Conservation (phyloP, 1,140 invertebrate species). For the Drosophila paulistorum region DNA sequence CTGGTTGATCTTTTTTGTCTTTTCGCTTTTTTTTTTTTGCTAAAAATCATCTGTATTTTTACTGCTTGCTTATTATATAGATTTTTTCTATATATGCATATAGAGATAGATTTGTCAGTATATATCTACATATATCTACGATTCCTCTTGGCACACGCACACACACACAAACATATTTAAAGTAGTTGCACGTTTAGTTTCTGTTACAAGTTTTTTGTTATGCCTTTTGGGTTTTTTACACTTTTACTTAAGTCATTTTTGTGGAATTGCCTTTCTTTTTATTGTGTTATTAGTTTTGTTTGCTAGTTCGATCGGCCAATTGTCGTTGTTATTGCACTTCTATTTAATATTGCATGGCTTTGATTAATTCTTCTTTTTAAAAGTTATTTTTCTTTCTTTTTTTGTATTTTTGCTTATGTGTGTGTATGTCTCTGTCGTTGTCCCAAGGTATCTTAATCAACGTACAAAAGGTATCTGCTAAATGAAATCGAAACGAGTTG, state of each 20-base stretch:
- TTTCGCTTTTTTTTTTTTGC: slow-evolving; percentile 68
- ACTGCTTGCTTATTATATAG: slow-evolving; percentile 73
- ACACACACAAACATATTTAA: slow-evolving; percentile 42
- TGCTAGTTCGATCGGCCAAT: slow-evolving; percentile 3
- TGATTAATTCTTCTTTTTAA: slow-evolving; percentile 59
- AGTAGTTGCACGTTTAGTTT: slow-evolving; percentile 59
- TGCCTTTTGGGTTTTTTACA: slow-evolving; percentile 66
- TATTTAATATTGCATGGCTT: slow-evolving; percentile 34
- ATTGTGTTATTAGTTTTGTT: slow-evolving; percentile 7
- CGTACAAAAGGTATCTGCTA: slow-evolving; percentile 82
- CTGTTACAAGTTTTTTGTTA: slow-evolving; percentile 30
- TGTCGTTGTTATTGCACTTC: slow-evolving; percentile 27
- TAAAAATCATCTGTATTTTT: slow-evolving; percentile 80
- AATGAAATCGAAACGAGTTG: slow-evolving; percentile 83
- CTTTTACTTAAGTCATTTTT: slow-evolving; percentile 75
- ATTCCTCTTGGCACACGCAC: slow-evolving; percentile 51
- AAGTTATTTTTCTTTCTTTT: slow-evolving; percentile 26
- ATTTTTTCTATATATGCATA: slow-evolving; percentile 55
- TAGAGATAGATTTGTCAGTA: slow-evolving; percentile 21
- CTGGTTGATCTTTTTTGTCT: slow-evolving; percentile 75
- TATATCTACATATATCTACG: slow-evolving; percentile 12
- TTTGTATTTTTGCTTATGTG: slow-evolving; percentile 31
- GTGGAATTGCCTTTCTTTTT: slow-evolving; percentile 32
- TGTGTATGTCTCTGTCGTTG: slow-evolving; percentile 51
- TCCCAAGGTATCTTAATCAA: slow-evolving; percentile 81